Conservation (phyloP, 2,113 vertebrate species). For the Gambusia affinis region DNA sequence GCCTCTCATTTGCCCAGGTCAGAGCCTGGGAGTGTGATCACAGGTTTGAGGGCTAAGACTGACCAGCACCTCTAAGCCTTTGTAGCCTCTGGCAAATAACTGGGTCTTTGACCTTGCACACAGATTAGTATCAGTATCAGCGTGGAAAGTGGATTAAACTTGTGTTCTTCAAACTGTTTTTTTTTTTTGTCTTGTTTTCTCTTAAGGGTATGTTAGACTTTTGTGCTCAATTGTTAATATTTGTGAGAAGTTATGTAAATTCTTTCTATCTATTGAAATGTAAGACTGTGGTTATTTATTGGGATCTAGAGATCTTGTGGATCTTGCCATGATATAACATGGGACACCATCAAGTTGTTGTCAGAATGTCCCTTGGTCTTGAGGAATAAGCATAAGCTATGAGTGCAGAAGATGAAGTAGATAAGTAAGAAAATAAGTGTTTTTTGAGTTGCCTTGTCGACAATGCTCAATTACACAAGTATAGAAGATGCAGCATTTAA, state of each 20-base stretch:
- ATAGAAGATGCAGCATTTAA: no score
- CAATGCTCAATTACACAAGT: no score
- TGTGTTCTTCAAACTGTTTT: constrained; percentile 42
- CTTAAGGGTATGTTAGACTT: constrained; percentile 34
- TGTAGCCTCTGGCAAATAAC: constrained; percentile 73
- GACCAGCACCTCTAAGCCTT: constrained; percentile 67
- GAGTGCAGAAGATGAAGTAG: neutral
- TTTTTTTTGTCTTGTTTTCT: constrained; percentile 56
- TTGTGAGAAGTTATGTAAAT: neutral
- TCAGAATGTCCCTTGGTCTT: neutral
- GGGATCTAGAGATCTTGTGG: neutral
- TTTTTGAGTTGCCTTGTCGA: no score
- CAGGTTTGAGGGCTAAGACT: constrained; percentile 60
- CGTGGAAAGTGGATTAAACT: constrained; percentile 65
- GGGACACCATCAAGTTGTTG: neutral
- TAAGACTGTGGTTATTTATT: neutral
- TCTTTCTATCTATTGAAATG: neutral
- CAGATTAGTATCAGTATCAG: constrained; percentile 83
- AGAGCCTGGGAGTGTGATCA: constrained; percentile 74
- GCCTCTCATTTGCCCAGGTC: constrained; percentile 77
- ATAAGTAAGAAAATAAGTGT: no score
- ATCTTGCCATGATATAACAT: neutral
- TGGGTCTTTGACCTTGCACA: constrained; percentile 81
- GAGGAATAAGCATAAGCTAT: neutral
- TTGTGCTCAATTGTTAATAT: neutral